Percentiles rank a stretch among this genome's conserved stretches.
These are phyloP conservation scores for Tenthredo notha DNA, from an alignment of 2,888 invertebrate species.

Conservation along the genomic window DNA sequence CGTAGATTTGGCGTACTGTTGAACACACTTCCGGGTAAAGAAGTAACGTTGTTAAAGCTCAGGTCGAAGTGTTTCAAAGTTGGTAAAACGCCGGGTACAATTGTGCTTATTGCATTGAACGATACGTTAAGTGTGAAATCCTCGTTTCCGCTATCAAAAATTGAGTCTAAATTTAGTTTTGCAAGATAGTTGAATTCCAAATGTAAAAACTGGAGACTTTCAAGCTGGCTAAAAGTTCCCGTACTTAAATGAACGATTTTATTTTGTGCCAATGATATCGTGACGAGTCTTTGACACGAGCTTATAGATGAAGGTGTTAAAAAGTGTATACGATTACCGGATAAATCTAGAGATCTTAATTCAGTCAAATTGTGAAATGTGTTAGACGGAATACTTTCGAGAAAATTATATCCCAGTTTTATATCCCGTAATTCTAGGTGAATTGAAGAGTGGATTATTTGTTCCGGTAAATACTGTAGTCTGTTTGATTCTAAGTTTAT, in stretches of 20 bases:
- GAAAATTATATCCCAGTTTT: slow-evolving; percentile 90
- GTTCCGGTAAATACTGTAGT: slow-evolving; percentile 85
- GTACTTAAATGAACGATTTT: slow-evolving; percentile 86
- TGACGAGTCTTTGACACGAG: slow-evolving; percentile 88
- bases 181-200: slow-evolving; percentile 89
- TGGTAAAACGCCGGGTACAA: slow-evolving; percentile 72
- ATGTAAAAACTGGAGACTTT: slow-evolving; percentile 88
- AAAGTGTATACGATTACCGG: slow-evolving; percentile 87
- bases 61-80: slow-evolving; percentile 89
- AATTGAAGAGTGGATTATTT: slow-evolving; percentile 85
- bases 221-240: slow-evolving; percentile 87
- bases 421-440: slow-evolving; percentile 89
- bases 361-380: slow-evolving; percentile 88
- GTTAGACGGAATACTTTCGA: slow-evolving; percentile 84
- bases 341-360: slow-evolving; percentile 88
- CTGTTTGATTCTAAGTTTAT: slow-evolving; percentile 93
- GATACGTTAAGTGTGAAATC: slow-evolving; percentile 89
- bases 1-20: slow-evolving; percentile 87
- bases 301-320: slow-evolving; percentile 87
- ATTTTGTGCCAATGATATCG: slow-evolving; percentile 92
- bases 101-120: slow-evolving; percentile 85
- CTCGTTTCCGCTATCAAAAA: slow-evolving; percentile 76
- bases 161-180: slow-evolving; percentile 79
- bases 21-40: slow-evolving; percentile 84
- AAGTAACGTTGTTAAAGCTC: slow-evolving; percentile 90